Evolutionary conservation across 2,113 vertebrate species (phyloP), one percentile per base, ranked within the genome.

Genomic region (Misgurnus mizolepis): DNA sequence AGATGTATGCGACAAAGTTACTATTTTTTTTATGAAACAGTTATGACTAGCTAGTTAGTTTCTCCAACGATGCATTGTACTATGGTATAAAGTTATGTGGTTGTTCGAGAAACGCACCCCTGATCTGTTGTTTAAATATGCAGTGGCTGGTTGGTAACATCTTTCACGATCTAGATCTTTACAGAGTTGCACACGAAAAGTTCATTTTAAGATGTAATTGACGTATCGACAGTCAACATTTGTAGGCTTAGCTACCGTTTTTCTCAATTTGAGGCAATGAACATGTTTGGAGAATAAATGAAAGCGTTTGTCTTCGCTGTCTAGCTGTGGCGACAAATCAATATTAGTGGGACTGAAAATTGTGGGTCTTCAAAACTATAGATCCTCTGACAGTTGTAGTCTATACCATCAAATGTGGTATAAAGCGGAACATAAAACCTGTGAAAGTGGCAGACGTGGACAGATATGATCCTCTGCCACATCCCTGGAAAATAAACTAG

Each of bases 221-320:
- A 6, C 34, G 41, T n/a, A 14, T 34, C 27, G 27, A 34, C 27
- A 12, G 58, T 73, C 5, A n/a, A 61, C 39, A 49, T 67, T 65
- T 41, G 22, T 62, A 65, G 69, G 68, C 65, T 55, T 49, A 14
- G 12, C n/a, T 17, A 41, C 27, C 9, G 17, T 34, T 67, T 67
- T 45, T 10, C n/a, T 7, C n/a, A 22, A 22, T 70, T 80, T 50
- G 68, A 67, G 64, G 18, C 55, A 18, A 68, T 5, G 12, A 68
- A 76, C 61, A 40, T 14, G 18, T 79, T 79, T 83, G 34, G 65
- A 55, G 41, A 53, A 41, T 80, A 64, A 80, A 71, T 64, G 67
- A 58, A 43, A 70, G 17, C 43, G 55, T 64, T 79, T 76, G 71
- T 66, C 6, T 56, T 62, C 41, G n/a, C 47, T 80, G 27, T 62